Evolutionary conservation across 1,140 invertebrate species (phyloP).

Genomic region (Marisa cornuarietis): DNA sequence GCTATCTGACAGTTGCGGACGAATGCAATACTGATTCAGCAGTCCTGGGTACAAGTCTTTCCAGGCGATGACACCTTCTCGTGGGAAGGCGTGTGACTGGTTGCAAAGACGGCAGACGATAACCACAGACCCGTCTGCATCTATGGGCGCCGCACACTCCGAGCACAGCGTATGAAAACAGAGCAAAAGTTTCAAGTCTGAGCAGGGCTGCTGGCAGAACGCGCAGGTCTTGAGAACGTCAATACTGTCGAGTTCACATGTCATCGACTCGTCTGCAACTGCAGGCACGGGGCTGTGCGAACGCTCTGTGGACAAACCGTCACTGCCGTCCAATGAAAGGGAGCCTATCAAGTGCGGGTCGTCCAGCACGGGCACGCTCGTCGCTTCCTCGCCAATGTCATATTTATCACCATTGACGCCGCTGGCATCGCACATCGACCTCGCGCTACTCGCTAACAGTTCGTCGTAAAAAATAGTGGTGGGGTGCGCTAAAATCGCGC

Average conservation of each 20-base stretch:
- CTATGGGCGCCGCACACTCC: background rate
- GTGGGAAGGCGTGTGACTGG: background rate
- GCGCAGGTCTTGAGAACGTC: conserved; percentile 4
- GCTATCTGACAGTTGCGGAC: background rate
- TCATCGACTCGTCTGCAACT: background rate
- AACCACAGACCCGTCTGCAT: background rate
- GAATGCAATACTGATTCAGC: background rate
- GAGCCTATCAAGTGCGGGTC: background rate
- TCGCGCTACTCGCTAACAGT: too few relatives aligned
- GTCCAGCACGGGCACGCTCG: background rate
- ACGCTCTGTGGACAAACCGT: background rate
- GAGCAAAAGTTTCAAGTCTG: conserved; percentile 3
- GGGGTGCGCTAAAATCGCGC: too few relatives aligned
- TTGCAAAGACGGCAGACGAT: background rate
- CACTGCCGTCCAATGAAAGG: background rate
- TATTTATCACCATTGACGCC: too few relatives aligned
- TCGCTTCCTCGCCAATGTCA: background rate
- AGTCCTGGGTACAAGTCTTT: conserved; percentile 8
- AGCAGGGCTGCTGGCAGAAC: background rate
- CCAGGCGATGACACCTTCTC: background rate
- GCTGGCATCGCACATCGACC: too few relatives aligned
- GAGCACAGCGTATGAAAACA: conserved; percentile 15
- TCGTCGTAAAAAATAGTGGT: too few relatives aligned
- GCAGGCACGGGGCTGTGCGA: background rate
- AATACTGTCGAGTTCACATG: background rate